These are phyloP conservation scores for Acropora yongei DNA, from an alignment of 64 coral and sea anemone genomes.

Conservation along the genomic window DNA sequence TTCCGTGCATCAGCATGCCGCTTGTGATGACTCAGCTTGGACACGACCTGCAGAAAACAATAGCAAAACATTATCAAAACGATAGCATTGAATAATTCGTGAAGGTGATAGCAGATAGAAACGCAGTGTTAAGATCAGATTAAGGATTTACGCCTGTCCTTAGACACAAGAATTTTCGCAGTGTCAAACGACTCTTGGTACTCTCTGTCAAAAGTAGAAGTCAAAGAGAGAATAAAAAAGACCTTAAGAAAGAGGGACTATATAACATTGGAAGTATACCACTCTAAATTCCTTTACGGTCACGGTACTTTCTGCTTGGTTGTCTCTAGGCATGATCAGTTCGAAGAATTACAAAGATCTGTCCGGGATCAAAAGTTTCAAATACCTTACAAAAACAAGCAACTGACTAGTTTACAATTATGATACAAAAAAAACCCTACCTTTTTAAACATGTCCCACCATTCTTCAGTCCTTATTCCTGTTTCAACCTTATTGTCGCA, in stretches of 20 bases:
- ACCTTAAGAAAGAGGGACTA: neutral
- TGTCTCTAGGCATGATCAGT: no score
- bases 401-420: no score
- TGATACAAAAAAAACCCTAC: neutral
- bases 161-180: constrained; percentile 42
- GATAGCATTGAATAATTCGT: no score
- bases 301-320: no score
- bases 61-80: neutral
- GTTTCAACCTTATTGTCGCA: constrained; percentile 42
- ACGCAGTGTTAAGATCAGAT: no score
- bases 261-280: no score
- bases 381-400: no score
- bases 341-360: no score
- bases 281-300: no score
- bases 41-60: constrained; percentile 39
- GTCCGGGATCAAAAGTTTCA: no score
- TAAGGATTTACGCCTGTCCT: neutral
- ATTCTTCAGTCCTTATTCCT: constrained; percentile 79
- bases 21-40: constrained; percentile 40
- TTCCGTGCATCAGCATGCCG: constrained; percentile 53
- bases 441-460: constrained; percentile 91
- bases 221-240: neutral
- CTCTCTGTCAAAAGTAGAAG: neutral
- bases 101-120: no score
- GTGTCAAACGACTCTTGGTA: constrained; percentile 55